Percentiles rank a stretch among this genome's conserved stretches.
phyloP scores from a whole-genome alignment of 37 sponge, comb jelly and placozoan genomes.

The Cladorhizidae sp. region DNA sequence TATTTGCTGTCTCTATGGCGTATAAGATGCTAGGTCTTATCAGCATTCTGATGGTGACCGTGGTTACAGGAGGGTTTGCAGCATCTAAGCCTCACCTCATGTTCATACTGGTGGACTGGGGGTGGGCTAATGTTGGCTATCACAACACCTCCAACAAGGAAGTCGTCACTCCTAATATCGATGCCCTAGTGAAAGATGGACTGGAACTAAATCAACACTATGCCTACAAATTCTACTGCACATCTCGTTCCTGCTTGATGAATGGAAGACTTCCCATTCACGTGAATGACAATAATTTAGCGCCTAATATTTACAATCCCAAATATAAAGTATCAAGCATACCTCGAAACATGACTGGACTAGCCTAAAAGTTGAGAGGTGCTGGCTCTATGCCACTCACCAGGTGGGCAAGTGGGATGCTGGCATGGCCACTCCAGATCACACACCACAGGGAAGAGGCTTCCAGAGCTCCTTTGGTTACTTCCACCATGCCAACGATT shows the following conservation, averaged over 20 bases:
- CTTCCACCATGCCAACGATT: slow-evolving; percentile 61
- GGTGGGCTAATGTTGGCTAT: slow-evolving; percentile 57
- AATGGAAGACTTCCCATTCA: slow-evolving; percentile 60
- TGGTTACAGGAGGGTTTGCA: no score
- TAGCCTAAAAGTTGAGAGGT: slow-evolving; percentile 28
- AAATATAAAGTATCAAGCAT: slow-evolving; percentile 28
- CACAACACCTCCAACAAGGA: slow-evolving; percentile 36
- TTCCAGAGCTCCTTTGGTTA: slow-evolving; percentile 51
- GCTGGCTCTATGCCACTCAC: slow-evolving; percentile 52
- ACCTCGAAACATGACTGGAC: slow-evolving; percentile 45
- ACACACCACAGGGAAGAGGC: slow-evolving; percentile 28
- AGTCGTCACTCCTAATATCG: slow-evolving; percentile 42
- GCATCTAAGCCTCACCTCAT: slow-evolving; percentile 7
- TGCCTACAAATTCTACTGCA: slow-evolving; percentile 37
- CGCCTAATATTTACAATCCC: slow-evolving; percentile 15
- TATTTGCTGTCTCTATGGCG: no score
- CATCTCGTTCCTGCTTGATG: slow-evolving; percentile 51
- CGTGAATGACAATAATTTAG: slow-evolving; percentile 39
- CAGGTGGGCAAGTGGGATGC: slow-evolving; percentile 66
- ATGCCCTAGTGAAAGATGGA: slow-evolving; percentile 44
- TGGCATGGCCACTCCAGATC: slow-evolving; percentile 31
- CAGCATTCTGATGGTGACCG: no score
- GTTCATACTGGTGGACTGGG: slow-evolving; percentile 39
- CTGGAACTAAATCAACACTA: slow-evolving; percentile 51
- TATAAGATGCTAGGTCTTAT: no score